Evolutionary conservation across 1,140 invertebrate species (phyloP), one percentile per base, ranked within the genome.

Genomic region (Aphelinus certus): DNA sequence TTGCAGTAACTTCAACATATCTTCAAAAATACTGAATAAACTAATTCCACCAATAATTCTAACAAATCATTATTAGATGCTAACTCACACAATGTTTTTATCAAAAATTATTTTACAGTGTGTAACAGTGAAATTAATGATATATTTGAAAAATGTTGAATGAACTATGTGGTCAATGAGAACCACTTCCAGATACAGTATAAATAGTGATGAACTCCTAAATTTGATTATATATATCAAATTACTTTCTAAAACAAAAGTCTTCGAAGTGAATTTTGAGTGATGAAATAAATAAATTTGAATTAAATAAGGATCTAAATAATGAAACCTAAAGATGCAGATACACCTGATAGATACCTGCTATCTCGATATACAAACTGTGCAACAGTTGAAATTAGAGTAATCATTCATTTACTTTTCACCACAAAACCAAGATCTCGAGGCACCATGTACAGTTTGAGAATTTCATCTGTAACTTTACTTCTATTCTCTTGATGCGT

Each of bases 391-490:
- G 69, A 56, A 62, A 42, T n/a, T 26, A 43, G 7, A 1, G 55
- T 60, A 56, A 48, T 56, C 10, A 45, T 42, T 63, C 42, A 73
- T 64, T 65, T 65, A 56, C 1, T 76, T 7, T 42, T 61, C 3
- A 76, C 64, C 45, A 76, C 83, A 78, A 90, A 92, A 67, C 94
- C 92, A 5, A 99, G 88, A 83, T 94, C 92, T 81, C 97, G 88
- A 62, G 95, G 92, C 77, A 91, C 92, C 92, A 98, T 98, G 87
- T 93, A 99, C 79, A 92, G 84, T 80, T 93, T 91, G 47, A 99
- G 88, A 49, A 93, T 85, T 51, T 98, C 96, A 83, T 98, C 96
- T 0, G 96, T 98, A 53, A 99, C 90, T 75, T 91, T 88, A 64
- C 92, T 92, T 76, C 95, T 90, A 55, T 91, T 89, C 81, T 93